Conservation (phyloP, 2,797 vertebrate genomes). For the Aeoliscus strigatus region DNA sequence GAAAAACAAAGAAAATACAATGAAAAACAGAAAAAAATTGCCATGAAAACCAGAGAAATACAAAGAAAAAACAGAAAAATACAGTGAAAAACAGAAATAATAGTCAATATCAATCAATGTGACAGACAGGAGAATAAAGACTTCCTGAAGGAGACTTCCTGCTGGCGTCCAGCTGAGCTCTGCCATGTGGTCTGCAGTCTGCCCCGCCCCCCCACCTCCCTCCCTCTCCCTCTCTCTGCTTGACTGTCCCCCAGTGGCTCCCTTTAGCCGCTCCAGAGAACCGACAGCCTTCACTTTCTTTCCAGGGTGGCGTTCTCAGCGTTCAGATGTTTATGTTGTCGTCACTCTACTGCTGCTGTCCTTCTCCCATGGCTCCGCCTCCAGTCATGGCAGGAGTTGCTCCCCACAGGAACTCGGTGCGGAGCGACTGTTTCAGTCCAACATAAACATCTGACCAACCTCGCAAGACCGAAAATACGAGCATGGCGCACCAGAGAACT, state of each 20-base stretch:
- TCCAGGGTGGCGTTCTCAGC: conserved; percentile 72
- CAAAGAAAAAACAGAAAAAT: too few species aligned
- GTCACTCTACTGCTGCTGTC: conserved; percentile 48
- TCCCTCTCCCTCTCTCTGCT: conserved; percentile 55
- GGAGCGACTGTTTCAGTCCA: conserved; percentile 45
- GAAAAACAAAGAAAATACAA: too few species aligned
- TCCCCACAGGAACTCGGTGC: conserved; percentile 60
- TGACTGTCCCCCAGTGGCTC: conserved; percentile 63
- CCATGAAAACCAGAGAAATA: too few species aligned
- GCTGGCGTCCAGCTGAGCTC: conserved; percentile 7
- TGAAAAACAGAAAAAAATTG: too few species aligned
- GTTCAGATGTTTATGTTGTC: conserved; percentile 80
- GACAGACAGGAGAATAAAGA: too few species aligned
- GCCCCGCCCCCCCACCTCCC: too few species aligned
- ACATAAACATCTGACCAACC: conserved; percentile 79
- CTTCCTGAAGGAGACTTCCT: too few species aligned
- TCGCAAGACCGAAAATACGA: conserved; percentile 73
- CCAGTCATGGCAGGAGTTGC: conserved; percentile 49
- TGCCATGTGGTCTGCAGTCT: conserved; percentile 67
- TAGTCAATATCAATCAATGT: too few species aligned
- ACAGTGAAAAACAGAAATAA: too few species aligned
- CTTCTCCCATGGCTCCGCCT: conserved; percentile 47
- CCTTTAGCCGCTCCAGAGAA: conserved; percentile 74
- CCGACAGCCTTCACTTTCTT: conserved; percentile 71
- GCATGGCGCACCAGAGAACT: conserved; percentile 62